Evolutionary conservation across 2,888 invertebrate species (phyloP), one percentile per base, ranked within the genome.

Genomic region (Mimumesa dahlbomi): DNA sequence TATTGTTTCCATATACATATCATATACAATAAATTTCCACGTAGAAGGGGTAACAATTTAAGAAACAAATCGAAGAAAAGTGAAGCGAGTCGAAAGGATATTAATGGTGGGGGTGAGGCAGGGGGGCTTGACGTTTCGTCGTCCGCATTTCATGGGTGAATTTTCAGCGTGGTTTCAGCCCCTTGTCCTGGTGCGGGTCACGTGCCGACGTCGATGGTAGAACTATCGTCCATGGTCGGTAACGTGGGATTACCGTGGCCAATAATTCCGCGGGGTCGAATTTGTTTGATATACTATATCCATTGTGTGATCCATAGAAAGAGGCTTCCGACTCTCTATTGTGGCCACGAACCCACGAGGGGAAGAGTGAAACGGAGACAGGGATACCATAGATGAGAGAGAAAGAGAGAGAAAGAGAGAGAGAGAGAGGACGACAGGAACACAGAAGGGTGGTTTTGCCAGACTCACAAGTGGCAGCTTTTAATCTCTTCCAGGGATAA

Each of bases 271-370:
- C 84, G 79, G 75, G 74, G 77, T 79, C 77, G 74, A 84, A 82
- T 82, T 84, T 82, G 84, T 84, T 84, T 84, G 84, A 84, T 84
- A 84, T 85, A 83, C 82, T 84, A 83, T 85, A 83, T 82, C 84
- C 78, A 84, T 85, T 85, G 85, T 85, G 81, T 65, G 82, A 80
- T 74, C 75, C 77, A 73, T 69, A 79, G 80, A 76, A 81, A 73
- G 82, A 84, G 82, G 76, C 79, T 78, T 75, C 74, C 73, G 70
- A 71, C 70, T 72, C 73, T 72, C 78, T 64, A 83, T 83, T 82
- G 82, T 82, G 75, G 74, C 57, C 63, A 45, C 31, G 71, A 68
- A 66, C 63, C 61, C 57, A 42, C 66, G 75, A 74, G 66, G 82
- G 77, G 78, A 63, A 22, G 54, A 45, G 58, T 40, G 14, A 14